Percentiles rank a stretch among this genome's conserved stretches.
These are phyloP conservation scores for Dendrolimus kikuchii DNA, from an alignment of 1,140 invertebrate genomes.

Conservation along the genomic window DNA sequence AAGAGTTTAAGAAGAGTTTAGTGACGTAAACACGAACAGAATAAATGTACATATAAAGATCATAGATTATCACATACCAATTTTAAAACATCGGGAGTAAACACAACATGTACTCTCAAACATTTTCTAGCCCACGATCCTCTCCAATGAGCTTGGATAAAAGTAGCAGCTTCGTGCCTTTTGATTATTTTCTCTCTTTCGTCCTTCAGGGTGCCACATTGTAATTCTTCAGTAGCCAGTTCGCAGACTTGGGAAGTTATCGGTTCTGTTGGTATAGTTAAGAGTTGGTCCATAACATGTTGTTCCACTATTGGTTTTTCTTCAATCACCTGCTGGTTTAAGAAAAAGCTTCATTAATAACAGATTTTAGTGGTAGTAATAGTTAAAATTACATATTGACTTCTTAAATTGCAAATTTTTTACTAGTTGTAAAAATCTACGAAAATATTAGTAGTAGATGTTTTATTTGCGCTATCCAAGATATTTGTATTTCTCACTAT, in stretches of 20 bases:
- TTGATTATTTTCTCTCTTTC: slow-evolving; percentile 40
- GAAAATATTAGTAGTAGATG: no score
- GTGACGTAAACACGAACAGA: no score
- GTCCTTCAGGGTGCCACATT: slow-evolving; percentile 39
- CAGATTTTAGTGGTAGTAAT: no score
- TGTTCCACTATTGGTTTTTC: slow-evolving; percentile 26
- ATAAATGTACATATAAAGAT: no score
- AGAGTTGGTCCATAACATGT: slow-evolving; percentile 26
- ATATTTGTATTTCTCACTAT: no score
- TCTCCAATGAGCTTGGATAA: slow-evolving; percentile 50
- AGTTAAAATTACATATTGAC: no score
- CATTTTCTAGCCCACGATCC: slow-evolving; percentile 45
- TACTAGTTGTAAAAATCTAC: no score
- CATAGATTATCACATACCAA: slow-evolving; percentile 22
- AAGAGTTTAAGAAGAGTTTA: no score
- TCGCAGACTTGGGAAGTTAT: slow-evolving; percentile 35
- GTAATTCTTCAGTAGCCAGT: slow-evolving; percentile 32
- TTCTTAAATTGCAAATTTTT: no score
- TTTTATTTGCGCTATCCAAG: no score
- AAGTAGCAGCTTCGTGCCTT: slow-evolving; percentile 44
- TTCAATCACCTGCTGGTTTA: slow-evolving; percentile 15
- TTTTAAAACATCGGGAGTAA: slow-evolving; percentile 40
- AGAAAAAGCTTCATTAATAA: background rate
- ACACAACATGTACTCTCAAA: slow-evolving; percentile 15
- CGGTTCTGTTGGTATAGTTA: slow-evolving; percentile 20